Conservation (phyloP, 2,113 vertebrate species). For the Castor canadensis region DNA sequence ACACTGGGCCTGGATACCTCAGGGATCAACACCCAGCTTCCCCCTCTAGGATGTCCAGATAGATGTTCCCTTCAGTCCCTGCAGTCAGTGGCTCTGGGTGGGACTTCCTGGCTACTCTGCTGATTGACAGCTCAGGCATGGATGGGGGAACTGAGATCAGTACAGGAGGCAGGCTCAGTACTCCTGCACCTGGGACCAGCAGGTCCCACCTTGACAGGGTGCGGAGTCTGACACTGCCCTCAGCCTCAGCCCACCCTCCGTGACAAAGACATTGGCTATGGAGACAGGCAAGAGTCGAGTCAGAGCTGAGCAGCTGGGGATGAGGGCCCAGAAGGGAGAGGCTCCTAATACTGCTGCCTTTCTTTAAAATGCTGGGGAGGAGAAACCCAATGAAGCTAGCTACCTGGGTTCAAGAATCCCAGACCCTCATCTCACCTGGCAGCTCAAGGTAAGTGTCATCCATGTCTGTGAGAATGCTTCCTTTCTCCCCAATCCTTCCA, state of each 20-base stretch:
- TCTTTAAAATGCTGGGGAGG: neutral
- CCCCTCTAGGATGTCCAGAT: too few species aligned
- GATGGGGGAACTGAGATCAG: neutral
- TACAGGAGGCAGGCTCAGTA: neutral
- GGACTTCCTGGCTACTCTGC: neutral
- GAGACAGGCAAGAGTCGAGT: neutral
- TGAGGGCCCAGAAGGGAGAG: too few species aligned
- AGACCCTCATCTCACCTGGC: fast-evolving
- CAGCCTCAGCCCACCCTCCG: neutral
- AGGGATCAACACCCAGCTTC: neutral
- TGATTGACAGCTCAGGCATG: neutral
- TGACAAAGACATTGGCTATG: neutral
- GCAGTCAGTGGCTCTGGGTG: neutral
- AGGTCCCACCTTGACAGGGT: neutral
- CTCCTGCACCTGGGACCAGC: neutral
- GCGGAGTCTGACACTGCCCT: neutral
- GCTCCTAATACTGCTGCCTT: neutral
- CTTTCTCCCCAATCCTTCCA: neutral
- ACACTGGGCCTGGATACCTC: neutral
- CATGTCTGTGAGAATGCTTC: neutral
- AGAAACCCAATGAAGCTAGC: neutral
- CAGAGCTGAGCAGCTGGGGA: too few species aligned
- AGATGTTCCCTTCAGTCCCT: neutral
- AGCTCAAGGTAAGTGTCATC: neutral
- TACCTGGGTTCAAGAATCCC: neutral